Base-by-base conservation (phyloP, 2,888 invertebrate genomes). In the Ischnura elegans region DNA sequence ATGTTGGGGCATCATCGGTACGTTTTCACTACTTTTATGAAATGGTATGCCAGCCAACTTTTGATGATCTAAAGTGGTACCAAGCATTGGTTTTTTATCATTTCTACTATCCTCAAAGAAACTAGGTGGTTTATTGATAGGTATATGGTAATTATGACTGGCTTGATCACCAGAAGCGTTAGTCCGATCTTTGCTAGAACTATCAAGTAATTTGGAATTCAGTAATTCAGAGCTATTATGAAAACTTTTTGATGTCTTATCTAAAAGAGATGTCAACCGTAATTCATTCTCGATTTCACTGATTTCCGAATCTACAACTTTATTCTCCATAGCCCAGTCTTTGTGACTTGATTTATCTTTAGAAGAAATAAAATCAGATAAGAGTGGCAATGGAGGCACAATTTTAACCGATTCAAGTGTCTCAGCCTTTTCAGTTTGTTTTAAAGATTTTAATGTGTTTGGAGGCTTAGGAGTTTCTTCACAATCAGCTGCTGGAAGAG, bases 271-370 rank as follows among this genome's bases (percentile, higher is more conserved):
- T 13, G 13, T 29, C 36, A 36, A 76, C 3, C 76, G 76, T 36
- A 90, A 4, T 90, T 66, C 61, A 10, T 61, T 90, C 61, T 90
- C 66, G 10, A 90, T 61, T 36, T 90, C 90, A 13, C 43, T 90
- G 19, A 90, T 90, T 90, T 90, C 51, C 25, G 45, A 61, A 36
- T 43, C 90, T 61, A 45, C 21, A 21, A 43, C 25, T n/a, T 43
- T 45, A 90, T 90, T 90, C 42, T 66, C 90, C 16, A n/a, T 25
- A 25, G 36, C 42, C 55, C n/a, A 25, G 47, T n/a, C 19, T 0
- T 42, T 90, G n/a, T 43, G 36, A 43, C 19, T 43, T 25, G 21
- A 46, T 21, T 5, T 5, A 42, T 13, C 55, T 61, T n/a, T 42
- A 19, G 21, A 43, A 25, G 61, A 36, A 25, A n/a, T n/a, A 25